A percentile compares a stretch with the other conserved stretches of the same genome.
Conservation (phyloP, 2,113 vertebrate species). For the Oxyruncus cristatus region DNA sequence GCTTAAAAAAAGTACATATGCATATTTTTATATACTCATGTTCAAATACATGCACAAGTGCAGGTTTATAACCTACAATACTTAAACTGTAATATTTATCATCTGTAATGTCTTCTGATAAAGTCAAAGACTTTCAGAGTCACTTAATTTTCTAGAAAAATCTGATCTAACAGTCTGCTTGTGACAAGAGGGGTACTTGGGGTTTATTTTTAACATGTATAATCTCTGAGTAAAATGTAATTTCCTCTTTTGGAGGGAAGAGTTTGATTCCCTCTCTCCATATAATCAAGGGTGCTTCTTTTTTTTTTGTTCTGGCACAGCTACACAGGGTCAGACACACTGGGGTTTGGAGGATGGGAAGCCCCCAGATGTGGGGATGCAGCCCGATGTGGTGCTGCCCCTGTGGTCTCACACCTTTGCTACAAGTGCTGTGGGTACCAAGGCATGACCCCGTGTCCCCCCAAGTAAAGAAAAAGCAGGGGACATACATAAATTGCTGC, state of each 20-base stretch:
- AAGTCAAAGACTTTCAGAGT: not conserved
- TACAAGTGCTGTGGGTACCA: not conserved
- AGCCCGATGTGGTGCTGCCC: rapidly evolving
- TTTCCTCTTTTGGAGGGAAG: not conserved
- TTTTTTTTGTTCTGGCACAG: not conserved
- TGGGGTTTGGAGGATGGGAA: rapidly evolving
- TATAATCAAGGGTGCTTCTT: not conserved
- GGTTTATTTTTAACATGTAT: not conserved
- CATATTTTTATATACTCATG: not conserved
- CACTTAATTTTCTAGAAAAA: not conserved
- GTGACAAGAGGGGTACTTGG: not conserved
- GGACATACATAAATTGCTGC: rapidly evolving
- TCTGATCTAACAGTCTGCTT: not conserved
- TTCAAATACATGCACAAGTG: not conserved
- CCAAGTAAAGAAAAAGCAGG: not conserved
- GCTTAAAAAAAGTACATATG: not conserved
- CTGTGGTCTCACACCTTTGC: not conserved
- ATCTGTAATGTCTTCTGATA: not conserved
- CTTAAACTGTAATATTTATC: not conserved
- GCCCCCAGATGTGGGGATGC: no score
- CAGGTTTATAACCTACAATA: not conserved
- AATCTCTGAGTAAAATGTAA: not conserved
- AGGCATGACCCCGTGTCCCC: not conserved
- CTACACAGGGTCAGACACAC: not conserved
- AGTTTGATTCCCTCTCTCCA: not conserved